Evolutionary conservation across 2,888 invertebrate genomes (phyloP).

Genomic region (Mythimna lalbum): DNA sequence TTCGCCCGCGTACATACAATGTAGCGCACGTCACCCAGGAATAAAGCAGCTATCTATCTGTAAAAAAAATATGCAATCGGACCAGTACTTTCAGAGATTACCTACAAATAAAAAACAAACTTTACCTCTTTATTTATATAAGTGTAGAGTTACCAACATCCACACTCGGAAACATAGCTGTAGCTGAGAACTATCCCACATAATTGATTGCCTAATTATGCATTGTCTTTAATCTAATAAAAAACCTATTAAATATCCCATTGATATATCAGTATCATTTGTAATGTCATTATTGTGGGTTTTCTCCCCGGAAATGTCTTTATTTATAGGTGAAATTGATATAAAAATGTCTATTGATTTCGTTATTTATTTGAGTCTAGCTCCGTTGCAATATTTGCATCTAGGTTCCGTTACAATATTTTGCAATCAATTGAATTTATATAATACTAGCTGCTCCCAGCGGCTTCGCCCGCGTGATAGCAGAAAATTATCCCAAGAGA

Average conservation of each 20-base stretch:
- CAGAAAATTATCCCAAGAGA: too few relatives aligned
- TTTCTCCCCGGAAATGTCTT: slow-evolving; percentile 27
- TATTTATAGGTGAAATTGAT: slow-evolving; percentile 50
- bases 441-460: too few relatives aligned
- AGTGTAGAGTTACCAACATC: too few relatives aligned
- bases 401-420: slow-evolving; percentile 2
- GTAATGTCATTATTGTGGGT: slow-evolving; percentile 25
- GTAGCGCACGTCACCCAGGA: too few relatives aligned
- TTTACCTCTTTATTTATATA: too few relatives aligned
- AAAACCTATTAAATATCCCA: slow-evolving; percentile 23
- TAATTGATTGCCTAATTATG: slow-evolving; percentile 23
- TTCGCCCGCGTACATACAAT: too few relatives aligned
- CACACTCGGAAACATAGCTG: neutral
- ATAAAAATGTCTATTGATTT: slow-evolving; percentile 16
- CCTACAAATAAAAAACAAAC: too few relatives aligned
- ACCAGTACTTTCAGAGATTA: too few relatives aligned
- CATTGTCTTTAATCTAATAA: slow-evolving; percentile 21
- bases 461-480: too few relatives aligned
- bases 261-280: slow-evolving; percentile 36
- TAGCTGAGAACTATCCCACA: slow-evolving; percentile 5
- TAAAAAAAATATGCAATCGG: too few relatives aligned
- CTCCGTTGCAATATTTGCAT: slow-evolving; percentile 7
- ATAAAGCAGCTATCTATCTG: too few relatives aligned
- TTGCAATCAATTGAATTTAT: slow-evolving; percentile 4
- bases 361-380: slow-evolving; percentile 24